Evolutionary conservation across 2,888 invertebrate species (phyloP).

Genomic region (Aporophyla lueneburgensis): DNA sequence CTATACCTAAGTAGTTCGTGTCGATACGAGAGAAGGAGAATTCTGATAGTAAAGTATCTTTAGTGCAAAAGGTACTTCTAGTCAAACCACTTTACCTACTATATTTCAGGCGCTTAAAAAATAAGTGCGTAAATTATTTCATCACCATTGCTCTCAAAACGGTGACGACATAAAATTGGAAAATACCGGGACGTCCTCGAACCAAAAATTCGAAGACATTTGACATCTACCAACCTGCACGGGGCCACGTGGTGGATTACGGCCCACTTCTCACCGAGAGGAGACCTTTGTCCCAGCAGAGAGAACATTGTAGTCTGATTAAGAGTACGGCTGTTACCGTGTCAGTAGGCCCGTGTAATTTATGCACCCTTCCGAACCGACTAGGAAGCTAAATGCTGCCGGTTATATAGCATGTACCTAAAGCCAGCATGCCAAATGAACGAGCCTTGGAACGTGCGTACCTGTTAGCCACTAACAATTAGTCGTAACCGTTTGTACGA

Average conservation of each 20-base stretch:
- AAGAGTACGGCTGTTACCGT: background rate
- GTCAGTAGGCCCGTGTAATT: background rate
- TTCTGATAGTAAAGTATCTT: background rate
- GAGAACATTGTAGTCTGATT: too few species aligned
- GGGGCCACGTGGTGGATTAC: too few species aligned
- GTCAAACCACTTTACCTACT: background rate
- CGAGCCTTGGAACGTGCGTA: slow-evolving; percentile 28
- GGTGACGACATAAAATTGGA: too few species aligned
- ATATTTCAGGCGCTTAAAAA: too few species aligned
- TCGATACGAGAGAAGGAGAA: background rate
- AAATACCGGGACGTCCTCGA: too few species aligned
- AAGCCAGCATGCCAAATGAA: slow-evolving; percentile 43
- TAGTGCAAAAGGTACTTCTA: background rate
- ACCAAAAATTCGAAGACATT: too few species aligned
- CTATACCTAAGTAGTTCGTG: background rate
- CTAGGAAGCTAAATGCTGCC: slow-evolving; percentile 8
- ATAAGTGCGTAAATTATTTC: too few species aligned
- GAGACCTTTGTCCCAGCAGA: too few species aligned
- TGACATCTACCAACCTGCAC: too few species aligned
- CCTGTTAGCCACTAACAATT: slow-evolving; percentile 54
- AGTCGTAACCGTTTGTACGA: slow-evolving; percentile 35
- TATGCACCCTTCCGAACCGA: slow-evolving; percentile 19
- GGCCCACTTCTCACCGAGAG: too few species aligned
- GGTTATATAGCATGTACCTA: slow-evolving; percentile 12
- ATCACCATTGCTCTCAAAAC: too few species aligned